Evolutionary conservation across 1,140 invertebrate genomes (phyloP).

Genomic region (Drosophila kanapiae): DNA sequence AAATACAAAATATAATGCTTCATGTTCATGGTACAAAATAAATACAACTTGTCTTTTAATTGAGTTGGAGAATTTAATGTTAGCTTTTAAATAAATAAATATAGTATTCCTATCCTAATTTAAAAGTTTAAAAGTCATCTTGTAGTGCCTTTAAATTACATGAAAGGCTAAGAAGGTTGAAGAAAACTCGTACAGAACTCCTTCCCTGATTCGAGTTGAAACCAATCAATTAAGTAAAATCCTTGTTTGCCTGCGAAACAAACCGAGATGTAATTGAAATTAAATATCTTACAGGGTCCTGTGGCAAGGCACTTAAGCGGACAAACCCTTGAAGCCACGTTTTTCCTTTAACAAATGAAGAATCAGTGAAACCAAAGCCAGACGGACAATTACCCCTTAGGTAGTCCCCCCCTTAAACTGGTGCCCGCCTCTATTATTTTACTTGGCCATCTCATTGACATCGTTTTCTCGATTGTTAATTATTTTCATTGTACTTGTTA

Average conservation of each 20-base stretch:
- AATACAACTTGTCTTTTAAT: no score
- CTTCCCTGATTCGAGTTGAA: neutral
- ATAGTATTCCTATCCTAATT: neutral
- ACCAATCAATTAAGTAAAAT: slow-evolving; percentile 26
- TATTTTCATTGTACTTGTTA: slow-evolving; percentile 79
- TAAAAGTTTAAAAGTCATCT: no score
- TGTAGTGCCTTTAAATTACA: no score
- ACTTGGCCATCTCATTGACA: slow-evolving; percentile 55
- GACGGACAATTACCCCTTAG: slow-evolving; percentile 29
- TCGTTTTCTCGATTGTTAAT: slow-evolving; percentile 71
- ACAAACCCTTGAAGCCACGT: slow-evolving; percentile 34
- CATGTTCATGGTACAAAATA: no score
- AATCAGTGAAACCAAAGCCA: slow-evolving; percentile 19
- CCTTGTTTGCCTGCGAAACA: slow-evolving; percentile 17
- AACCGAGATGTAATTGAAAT: slow-evolving; percentile 72
- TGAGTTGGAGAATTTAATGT: neutral
- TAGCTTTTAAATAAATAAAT: neutral
- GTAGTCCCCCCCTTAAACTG: neutral
- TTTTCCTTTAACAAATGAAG: slow-evolving; percentile 21
- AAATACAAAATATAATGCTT: neutral
- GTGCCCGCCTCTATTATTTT: neutral
- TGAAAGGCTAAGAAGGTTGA: neutral
- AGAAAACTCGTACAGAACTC: neutral
- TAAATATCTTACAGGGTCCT: slow-evolving; percentile 42
- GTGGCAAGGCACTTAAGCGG: slow-evolving; percentile 5